Conservation (phyloP, 2,888 invertebrate species). For the Drosophila yooni region DNA sequence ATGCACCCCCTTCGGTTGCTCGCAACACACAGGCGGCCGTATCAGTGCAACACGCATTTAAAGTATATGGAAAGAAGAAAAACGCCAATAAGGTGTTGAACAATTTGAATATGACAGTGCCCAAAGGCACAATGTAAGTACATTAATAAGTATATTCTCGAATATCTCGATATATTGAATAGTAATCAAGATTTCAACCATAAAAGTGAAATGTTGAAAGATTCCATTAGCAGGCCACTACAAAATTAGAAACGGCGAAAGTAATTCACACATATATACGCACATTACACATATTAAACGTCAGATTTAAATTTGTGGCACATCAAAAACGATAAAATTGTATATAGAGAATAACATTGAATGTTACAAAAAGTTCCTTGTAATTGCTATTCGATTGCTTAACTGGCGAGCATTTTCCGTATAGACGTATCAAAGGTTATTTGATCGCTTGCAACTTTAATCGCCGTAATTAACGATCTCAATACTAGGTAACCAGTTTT, state of each 20-base stretch:
- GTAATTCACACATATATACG: constrained; percentile 58
- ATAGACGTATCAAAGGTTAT: constrained; percentile 66
- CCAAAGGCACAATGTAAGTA: constrained; percentile 97
- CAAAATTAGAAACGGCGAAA: constrained; percentile 60
- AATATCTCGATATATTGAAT: neutral
- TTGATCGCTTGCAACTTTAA: constrained; percentile 54
- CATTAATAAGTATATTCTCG: neutral
- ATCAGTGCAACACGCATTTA: constrained; percentile 94
- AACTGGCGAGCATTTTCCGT: constrained; percentile 40
- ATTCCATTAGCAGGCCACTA: constrained; percentile 50
- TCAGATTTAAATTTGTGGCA: constrained; percentile 19
- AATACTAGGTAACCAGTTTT: constrained; percentile 41
- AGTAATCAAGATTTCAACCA: constrained; percentile 29
- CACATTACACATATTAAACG: constrained; percentile 3
- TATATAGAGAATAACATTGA: constrained; percentile 10
- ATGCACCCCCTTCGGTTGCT: constrained; percentile 81
- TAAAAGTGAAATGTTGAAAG: constrained; percentile 65
- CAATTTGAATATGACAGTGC: constrained; percentile 96
- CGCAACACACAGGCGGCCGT: constrained; percentile 90
- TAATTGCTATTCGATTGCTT: constrained; percentile 25
- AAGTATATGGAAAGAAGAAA: constrained; percentile 95
- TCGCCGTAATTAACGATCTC: constrained; percentile 59
- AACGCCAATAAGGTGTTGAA: constrained; percentile 94
- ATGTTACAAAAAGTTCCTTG: constrained; percentile 46
- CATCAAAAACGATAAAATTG: neutral